Evolutionary conservation across 2,888 invertebrate genomes (phyloP), one percentile per base, ranked within the genome.

Genomic region (Trichogramma dendrolimi): DNA sequence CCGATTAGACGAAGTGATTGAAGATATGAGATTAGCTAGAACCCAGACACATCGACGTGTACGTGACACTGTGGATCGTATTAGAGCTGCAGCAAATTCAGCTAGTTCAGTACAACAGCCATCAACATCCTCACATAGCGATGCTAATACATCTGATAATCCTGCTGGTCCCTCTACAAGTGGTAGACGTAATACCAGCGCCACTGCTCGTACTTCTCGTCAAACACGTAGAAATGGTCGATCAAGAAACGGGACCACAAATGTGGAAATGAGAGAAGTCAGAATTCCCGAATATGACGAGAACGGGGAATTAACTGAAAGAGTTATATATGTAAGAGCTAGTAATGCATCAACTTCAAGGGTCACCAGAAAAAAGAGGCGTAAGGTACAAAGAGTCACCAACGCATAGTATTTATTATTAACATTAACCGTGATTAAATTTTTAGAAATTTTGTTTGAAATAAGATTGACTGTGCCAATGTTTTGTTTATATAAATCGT

Each of bases 361-460:
- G 53, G 27, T 27, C 27, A 27, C 27, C 27, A 80, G 82, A 64
- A 80, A 80, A 64, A 77, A 69, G 69, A 81, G 83, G 63, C 83
- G 83, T 71, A 87, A 87, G 65, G 84, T 86, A 77, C 71, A 72
- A 67, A 69, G 65, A 68, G 58, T 63, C 52, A 61, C 27, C 27
- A 27, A 27, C 27, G 27, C 27, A 27, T 27, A 27, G 27, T 27
- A 46, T 46, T 10, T 8, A 8, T 46, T 46, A 10, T n/a, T 46
- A 46, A 46, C 46, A 46, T 46, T 46, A 46, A n/a, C n/a, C 8
- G n/a, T 46, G 46, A 46, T 10, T 46, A 10, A 46, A 10, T 46
- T 46, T 46, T 46, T 10, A 46, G n/a, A 46, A 46, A 46, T 46
- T 46, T 2, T 10, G 46, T 10, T 46, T n/a, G n/a, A 46, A 10